These are phyloP conservation scores for Botia kubotai DNA, from an alignment of 2,797 vertebrate species.

Conservation along the genomic window DNA sequence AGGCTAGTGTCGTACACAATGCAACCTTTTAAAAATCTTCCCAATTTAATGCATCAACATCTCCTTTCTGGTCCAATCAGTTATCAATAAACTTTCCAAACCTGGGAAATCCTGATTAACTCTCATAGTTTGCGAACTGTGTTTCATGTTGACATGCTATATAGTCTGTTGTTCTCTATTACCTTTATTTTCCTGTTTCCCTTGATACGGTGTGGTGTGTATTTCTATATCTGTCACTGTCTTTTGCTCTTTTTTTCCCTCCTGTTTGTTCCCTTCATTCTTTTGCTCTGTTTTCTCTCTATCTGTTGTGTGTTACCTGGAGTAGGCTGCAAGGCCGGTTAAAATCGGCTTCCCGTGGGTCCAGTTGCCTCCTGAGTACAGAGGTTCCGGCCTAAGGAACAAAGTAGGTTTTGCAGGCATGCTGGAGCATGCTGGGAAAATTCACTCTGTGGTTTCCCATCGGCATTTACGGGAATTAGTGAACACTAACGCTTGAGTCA, in stretches of 20 bases:
- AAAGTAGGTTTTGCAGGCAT: slow-evolving; percentile 80
- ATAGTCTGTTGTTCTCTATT: neutral
- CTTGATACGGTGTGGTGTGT: neutral
- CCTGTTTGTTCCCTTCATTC: slow-evolving; percentile 14
- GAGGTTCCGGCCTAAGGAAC: slow-evolving; percentile 81
- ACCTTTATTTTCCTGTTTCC: neutral
- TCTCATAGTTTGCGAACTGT: neutral
- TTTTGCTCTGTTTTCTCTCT: slow-evolving; percentile 16
- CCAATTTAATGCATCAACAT: no score
- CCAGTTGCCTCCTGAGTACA: slow-evolving; percentile 85
- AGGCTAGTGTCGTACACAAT: no score
- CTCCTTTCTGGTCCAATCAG: no score
- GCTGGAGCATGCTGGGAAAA: slow-evolving; percentile 68
- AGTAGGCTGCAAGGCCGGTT: slow-evolving; percentile 74
- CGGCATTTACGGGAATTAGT: slow-evolving; percentile 11
- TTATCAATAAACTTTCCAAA: no score
- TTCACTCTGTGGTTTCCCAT: slow-evolving; percentile 34
- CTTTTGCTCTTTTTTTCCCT: slow-evolving; percentile 6
- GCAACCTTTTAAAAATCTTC: no score
- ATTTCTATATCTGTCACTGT: neutral
- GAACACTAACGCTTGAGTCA: neutral
- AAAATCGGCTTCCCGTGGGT: slow-evolving; percentile 81
- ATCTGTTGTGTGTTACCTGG: slow-evolving; percentile 64
- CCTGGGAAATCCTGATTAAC: no score
- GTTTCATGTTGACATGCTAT: neutral